phyloP scores from a whole-genome alignment of 2,888 invertebrate species.

The Ypsolopha sequella region DNA sequence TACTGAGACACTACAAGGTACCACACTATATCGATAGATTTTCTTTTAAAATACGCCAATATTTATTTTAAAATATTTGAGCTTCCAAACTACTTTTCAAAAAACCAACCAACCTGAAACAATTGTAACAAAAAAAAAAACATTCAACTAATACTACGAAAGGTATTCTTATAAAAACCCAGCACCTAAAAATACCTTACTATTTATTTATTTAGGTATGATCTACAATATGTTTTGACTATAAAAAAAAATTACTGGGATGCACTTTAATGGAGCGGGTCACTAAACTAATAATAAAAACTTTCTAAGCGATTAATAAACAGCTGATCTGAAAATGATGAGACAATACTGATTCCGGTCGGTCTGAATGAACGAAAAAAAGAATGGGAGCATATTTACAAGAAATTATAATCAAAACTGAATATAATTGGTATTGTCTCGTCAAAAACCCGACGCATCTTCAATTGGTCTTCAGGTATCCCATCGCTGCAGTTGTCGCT shows the following conservation, averaged over 20 bases:
- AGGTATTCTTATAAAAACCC: background rate
- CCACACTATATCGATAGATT: background rate
- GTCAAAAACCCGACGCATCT: too few relatives aligned
- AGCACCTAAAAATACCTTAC: background rate
- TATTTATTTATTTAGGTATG: background rate
- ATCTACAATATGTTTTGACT: background rate
- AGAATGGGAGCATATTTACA: too few relatives aligned
- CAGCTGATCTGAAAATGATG: conserved; percentile 22
- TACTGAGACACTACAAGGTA: background rate
- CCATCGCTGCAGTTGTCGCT: background rate
- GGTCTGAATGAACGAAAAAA: too few relatives aligned
- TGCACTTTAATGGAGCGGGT: conserved; percentile 54
- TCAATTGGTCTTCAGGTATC: conserved; percentile 1
- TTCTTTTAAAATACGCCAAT: background rate
- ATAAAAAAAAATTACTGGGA: conserved; percentile 38
- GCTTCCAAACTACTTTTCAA: background rate
- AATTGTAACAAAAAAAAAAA: background rate
- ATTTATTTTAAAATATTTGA: background rate
- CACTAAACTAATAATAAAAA: conserved; percentile 28
- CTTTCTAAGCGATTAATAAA: conserved; percentile 22
- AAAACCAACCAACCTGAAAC: background rate
- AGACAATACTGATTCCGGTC: conserved; percentile 30
- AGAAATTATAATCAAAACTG: too few relatives aligned
- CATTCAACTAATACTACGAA: conserved; percentile 2
- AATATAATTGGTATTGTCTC: too few relatives aligned